Evolutionary conservation across 2,113 vertebrate genomes (phyloP), one percentile per base, ranked within the genome.

Genomic region (Microtus oregoni): DNA sequence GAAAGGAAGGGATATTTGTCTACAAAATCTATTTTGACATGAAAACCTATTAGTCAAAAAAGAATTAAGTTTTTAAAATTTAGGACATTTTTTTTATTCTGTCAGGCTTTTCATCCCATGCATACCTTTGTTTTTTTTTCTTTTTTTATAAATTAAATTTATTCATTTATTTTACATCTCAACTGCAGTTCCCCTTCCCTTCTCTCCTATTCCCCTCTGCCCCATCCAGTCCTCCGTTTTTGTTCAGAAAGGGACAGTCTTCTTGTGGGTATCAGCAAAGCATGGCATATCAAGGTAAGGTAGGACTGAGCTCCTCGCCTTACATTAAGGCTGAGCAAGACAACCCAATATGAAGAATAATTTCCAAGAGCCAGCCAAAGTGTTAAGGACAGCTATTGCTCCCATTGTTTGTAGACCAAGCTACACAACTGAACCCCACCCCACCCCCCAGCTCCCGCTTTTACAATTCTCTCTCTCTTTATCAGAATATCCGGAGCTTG

Each of bases 61-160:
- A 90, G 67, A 96, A 89, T 50, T 52, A n/a, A 63, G 63, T 41
- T 78, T 83, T 81, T n/a, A 8, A 72, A 89, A 76, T 86, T 47
- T 88, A 65, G 72, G 6, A 52, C 3, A 52, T 44, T 8, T 52
- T 0, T 0, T 12, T 92, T 10, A 44, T 92, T 96, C 55, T 96
- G 0, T 86, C 50, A 77, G 65, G 38, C 50, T 32, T 63, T 83
- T 50, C 17, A 58, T 2, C 44, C 17, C 3, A 3, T 78, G 32
- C 7, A 50, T 93, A 8, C 14, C n/a, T 52, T 14, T 38, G 28
- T 65, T 2, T 30, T 30, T 30, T 12, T 30, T 30, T 30, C 65
- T 67, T 67, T 68, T 32, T 30, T 68, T 68, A 72, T 72, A n/a
- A n/a, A 72, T 72, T 72, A 72, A 72, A 38, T 72, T 20, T 38